Evolutionary conservation across 2,888 invertebrate species (phyloP), one percentile per base, ranked within the genome.

Genomic region (Microctonus aethiopoides): DNA sequence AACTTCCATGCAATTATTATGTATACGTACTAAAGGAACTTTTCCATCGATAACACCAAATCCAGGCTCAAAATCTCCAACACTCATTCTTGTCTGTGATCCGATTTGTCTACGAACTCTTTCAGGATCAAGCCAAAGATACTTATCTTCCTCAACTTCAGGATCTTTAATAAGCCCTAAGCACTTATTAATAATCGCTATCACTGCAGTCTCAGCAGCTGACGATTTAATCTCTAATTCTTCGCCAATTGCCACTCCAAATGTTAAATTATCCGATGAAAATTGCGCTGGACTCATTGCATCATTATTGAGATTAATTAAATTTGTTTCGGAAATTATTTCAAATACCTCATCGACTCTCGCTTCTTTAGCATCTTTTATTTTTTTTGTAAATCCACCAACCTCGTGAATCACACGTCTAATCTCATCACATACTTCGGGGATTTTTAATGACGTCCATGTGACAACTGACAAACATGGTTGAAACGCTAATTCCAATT

Each of bases 401-500:
- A 94, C 90, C 78, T 91, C 89, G 67, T 89, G 89, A 20, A 94
- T 84, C 22, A 89, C 87, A 0, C 77, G 78, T 67, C 88, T 88
- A 46, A 93, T 91, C 22, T 88, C 87, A 0, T 88, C 87, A 77
- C 91, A 92, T 79, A 91, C 91, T 36, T 90, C 85, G 0, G 91
- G 89, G 75, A 94, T 91, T 80, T 92, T 92, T 76, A 94, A 89
- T 0, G 95, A 95, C 0, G 93, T 91, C 96, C 96, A 96, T 0
- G 93, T 94, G 20, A 95, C 91, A 0, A 91, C 91, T 0, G 93
- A 92, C 11, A 95, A 86, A 0, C 93, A 95, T 0, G 95, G 93
- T 84, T 92, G 91, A 74, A 95, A 91, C 0, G 91, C 90, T 63
- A 89, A 88, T 73, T 94, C 94, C 75, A 94, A 83, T 81, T 91